Evolutionary conservation across 2,888 invertebrate genomes (phyloP).

Genomic region (Drosophila suboccidentalis): DNA sequence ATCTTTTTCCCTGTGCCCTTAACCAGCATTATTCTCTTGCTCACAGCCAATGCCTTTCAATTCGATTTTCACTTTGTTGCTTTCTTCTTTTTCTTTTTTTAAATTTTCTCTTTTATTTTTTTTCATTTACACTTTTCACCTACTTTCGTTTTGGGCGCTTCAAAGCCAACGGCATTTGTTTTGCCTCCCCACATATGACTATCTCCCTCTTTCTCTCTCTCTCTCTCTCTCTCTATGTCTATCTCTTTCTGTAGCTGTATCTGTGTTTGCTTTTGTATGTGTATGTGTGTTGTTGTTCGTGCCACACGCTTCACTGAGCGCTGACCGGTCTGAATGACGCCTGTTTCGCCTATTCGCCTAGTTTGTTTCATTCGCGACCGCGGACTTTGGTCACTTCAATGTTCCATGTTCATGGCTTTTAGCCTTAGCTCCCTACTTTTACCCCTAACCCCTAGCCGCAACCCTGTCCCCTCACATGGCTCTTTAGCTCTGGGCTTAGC

Average conservation of each 20-base stretch:
- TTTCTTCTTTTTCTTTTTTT: conserved; percentile 11
- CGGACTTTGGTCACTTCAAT: conserved; percentile 55
- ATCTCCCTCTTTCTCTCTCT: background rate
- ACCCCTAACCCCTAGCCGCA: background rate
- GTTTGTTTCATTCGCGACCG: conserved; percentile 43
- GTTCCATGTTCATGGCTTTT: conserved; percentile 50
- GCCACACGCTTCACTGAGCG: conserved; percentile 60
- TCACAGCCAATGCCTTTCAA: conserved; percentile 45
- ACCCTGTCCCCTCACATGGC: background rate
- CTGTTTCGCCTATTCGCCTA: conserved; percentile 33
- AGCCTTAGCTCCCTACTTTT: conserved; percentile 6
- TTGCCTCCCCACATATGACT: conserved; percentile 24
- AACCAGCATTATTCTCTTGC: conserved; percentile 28
- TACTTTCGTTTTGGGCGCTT: conserved; percentile 62
- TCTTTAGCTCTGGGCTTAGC: conserved; percentile 3
- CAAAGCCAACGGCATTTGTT: conserved; percentile 54
- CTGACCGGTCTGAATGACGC: conserved; percentile 68
- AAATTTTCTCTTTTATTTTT: conserved; percentile 10
- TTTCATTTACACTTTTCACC: conserved; percentile 76
- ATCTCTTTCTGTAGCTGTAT: background rate
- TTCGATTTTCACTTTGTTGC: conserved; percentile 71
- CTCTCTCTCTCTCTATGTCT: background rate
- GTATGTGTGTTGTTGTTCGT: conserved; percentile 46
- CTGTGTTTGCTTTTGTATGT: background rate
- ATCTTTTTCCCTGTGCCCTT: conserved; percentile 7